Conservation (phyloP, 2,113 vertebrate species). For the Propithecus coquereli region DNA sequence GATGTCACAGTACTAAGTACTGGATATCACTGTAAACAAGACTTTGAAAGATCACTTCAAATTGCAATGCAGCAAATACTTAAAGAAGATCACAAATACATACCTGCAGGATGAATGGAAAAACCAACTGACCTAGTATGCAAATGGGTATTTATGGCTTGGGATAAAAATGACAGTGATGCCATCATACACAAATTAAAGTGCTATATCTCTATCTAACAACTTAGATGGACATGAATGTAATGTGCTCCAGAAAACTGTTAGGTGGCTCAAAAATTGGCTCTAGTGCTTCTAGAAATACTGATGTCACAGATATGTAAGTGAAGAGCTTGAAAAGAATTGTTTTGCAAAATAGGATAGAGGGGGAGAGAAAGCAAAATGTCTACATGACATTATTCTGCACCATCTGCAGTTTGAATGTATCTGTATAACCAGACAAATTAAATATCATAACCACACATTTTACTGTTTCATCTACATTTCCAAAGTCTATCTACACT, state of each 20-base stretch:
- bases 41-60: constrained; percentile 47
- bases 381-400: background rate
- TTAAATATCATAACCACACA: background rate
- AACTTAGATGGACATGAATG: background rate
- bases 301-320: background rate
- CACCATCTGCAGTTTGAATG: background rate
- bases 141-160: constrained; percentile 14
- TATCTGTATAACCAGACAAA: background rate
- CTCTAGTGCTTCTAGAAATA: background rate
- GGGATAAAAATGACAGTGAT: constrained; percentile 4
- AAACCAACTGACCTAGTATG: constrained; percentile 1
- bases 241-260: background rate
- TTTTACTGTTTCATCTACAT: background rate
- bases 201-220: background rate
- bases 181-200: background rate
- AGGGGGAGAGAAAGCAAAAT: background rate
- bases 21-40: background rate
- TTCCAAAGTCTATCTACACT: constrained; percentile 1
- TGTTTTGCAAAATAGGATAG: constrained; percentile 26
- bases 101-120: background rate
- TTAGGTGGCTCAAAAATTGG: background rate
- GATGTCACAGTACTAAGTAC: background rate
- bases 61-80: background rate
- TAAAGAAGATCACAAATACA: constrained; percentile 5
- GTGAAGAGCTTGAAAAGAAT: background rate